Conservation (phyloP, 2,888 invertebrate species). For the Agrochola lota region DNA sequence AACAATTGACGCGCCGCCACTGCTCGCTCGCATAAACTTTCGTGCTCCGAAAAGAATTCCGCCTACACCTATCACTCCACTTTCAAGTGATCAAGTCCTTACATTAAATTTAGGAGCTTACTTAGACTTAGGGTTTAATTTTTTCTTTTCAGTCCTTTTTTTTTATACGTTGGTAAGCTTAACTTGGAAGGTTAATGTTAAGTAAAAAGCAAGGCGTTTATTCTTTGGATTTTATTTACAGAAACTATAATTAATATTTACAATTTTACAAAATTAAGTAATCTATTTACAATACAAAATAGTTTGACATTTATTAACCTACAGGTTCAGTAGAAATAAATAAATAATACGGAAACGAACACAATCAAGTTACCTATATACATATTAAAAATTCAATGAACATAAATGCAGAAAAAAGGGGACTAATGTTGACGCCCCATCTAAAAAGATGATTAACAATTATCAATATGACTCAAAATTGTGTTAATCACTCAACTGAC, state of each 20-base stretch:
- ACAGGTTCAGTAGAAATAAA: neutral
- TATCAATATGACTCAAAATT: neutral
- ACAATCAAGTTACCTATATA: neutral
- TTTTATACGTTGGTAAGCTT: too few relatives aligned
- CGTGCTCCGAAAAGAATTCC: too few relatives aligned
- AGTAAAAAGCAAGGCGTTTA: neutral
- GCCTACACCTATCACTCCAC: too few relatives aligned
- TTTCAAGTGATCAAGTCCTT: too few relatives aligned
- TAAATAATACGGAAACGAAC: neutral
- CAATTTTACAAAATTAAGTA: slow-evolving; percentile 4
- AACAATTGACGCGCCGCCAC: too few relatives aligned
- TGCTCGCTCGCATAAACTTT: too few relatives aligned
- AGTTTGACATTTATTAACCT: neutral
- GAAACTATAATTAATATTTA: slow-evolving; percentile 21
- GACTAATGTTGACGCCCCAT: neutral
- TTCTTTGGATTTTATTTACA: slow-evolving; percentile 38
- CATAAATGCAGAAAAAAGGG: too few relatives aligned
- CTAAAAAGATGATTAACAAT: neutral
- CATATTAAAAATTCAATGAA: neutral
- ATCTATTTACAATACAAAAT: slow-evolving; percentile 19
- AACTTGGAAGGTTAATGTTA: too few relatives aligned
- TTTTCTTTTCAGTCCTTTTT: too few relatives aligned
- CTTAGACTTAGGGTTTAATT: too few relatives aligned
- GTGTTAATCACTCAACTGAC: neutral
- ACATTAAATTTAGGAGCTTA: too few relatives aligned